Conservation (phyloP, 2,797 vertebrate genomes). For the Phoeniculus purpureus region DNA sequence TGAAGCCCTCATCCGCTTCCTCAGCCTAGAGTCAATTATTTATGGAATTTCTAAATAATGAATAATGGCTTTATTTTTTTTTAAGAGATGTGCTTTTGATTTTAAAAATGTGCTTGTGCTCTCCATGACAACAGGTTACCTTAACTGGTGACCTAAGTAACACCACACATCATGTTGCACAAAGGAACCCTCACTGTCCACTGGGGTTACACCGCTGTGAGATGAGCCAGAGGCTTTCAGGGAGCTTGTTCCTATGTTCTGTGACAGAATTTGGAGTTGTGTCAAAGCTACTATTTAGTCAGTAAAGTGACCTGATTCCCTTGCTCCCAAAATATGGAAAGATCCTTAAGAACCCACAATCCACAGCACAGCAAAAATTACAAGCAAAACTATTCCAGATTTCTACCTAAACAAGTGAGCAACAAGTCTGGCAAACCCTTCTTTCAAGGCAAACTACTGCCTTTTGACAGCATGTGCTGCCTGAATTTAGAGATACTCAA, state of each 20-base stretch:
- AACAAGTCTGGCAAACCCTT: not conserved
- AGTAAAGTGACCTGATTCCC: not conserved
- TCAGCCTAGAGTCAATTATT: not conserved
- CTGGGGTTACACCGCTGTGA: fast-evolving
- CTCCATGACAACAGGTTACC: not conserved
- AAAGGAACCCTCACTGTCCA: not conserved
- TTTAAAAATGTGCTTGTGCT: not conserved
- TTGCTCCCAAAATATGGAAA: not conserved
- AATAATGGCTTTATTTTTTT: not conserved
- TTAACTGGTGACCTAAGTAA: not conserved
- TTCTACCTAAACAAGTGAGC: not conserved
- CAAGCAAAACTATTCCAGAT: not conserved
- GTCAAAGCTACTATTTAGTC: not conserved
- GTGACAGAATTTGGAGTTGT: not conserved
- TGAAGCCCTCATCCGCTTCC: not conserved
- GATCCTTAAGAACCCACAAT: not conserved
- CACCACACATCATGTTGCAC: not conserved
- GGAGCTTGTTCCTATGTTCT: not conserved
- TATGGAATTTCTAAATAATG: constrained; percentile 18
- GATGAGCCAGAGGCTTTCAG: not conserved
- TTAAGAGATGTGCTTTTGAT: not conserved
- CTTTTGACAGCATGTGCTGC: not conserved
- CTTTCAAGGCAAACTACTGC: not conserved
- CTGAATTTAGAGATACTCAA: not conserved
- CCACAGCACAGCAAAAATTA: not conserved